Base-by-base conservation (phyloP, 2,888 invertebrate species). In the Neelides folsomi region DNA sequence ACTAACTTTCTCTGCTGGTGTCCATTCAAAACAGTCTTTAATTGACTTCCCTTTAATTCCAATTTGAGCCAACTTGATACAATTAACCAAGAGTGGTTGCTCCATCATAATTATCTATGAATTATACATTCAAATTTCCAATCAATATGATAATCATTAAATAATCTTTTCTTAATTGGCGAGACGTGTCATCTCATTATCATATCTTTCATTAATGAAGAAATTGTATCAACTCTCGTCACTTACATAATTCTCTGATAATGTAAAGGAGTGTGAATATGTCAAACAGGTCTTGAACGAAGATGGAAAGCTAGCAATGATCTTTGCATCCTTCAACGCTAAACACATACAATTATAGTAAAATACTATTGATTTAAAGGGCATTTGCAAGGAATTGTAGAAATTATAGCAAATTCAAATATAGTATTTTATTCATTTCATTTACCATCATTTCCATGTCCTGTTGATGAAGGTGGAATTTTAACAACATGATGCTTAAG, bases 201-300 rank as follows among this genome's bases (percentile, higher is more conserved):
- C 27, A 27, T n/a, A 7, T 27, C 3, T 27, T 27, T 27, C 27
- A 27, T 27, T 27, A 27, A 27, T 27, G 7, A 27, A 27, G 27
- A 5, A 27, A 27, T 27, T 27, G 27, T 27, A 27, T 27, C 27
- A 5, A 27, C 27, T 27, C 7, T 3, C 4, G 7, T 7, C 4
- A 27, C 27, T 27, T 27, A 27, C 27, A 65, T 73, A 74, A 55
- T 75, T 72, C 54, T 75, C 71, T 1, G 74, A 71, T 67, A 77
- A 70, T 13, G 71, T 74, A 62, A 76, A 76, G 53, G 75, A 75
- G 66, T 76, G 76, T 59, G 71, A 70, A 66, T 75, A 76, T 7
- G 68, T 65, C 54, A 69, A 66, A 56, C 65, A 66, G 1, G 69
- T 67, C 51, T 66, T 70, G 67, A 68, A 68, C 34, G 67, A 66